phyloP scores from a whole-genome alignment of 2,888 invertebrate genomes.

The Ferrisia virgata region DNA sequence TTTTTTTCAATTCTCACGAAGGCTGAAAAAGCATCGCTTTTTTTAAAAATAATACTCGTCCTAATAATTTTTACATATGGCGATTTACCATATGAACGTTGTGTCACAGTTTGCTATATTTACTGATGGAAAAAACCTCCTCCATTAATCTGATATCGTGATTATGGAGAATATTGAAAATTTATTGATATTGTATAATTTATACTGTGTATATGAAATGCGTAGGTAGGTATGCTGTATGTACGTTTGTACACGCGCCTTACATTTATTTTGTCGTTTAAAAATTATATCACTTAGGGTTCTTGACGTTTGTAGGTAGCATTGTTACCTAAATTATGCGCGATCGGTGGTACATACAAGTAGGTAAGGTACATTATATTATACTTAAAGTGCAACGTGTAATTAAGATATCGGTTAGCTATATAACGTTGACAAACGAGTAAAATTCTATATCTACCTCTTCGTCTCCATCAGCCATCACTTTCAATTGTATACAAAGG shows the following conservation, averaged over 20 bases:
- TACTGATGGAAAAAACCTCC: too few relatives aligned
- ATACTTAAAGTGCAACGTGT: neutral
- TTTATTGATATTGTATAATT: too few relatives aligned
- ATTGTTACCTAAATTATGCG: neutral
- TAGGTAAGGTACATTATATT: too few relatives aligned
- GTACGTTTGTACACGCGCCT: too few relatives aligned
- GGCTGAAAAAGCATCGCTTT: too few relatives aligned
- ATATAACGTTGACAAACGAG: slow-evolving; percentile 21
- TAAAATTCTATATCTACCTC: too few relatives aligned
- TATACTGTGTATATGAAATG: neutral
- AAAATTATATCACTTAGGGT: neutral
- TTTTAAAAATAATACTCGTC: too few relatives aligned
- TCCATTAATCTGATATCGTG: neutral
- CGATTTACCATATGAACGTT: neutral
- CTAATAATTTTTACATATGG: neutral
- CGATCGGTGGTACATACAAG: too few relatives aligned
- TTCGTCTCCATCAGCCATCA: too few relatives aligned
- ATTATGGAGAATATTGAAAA: neutral
- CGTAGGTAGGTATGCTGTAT: too few relatives aligned
- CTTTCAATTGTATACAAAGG: neutral
- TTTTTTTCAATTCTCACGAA: too few relatives aligned
- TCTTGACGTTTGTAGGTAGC: neutral
- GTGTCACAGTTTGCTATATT: too few relatives aligned
- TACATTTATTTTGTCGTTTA: neutral
- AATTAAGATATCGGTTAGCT: slow-evolving; percentile 10